Evolutionary conservation across 2,888 invertebrate genomes (phyloP).

Genomic region (Eupithecia centaureata): DNA sequence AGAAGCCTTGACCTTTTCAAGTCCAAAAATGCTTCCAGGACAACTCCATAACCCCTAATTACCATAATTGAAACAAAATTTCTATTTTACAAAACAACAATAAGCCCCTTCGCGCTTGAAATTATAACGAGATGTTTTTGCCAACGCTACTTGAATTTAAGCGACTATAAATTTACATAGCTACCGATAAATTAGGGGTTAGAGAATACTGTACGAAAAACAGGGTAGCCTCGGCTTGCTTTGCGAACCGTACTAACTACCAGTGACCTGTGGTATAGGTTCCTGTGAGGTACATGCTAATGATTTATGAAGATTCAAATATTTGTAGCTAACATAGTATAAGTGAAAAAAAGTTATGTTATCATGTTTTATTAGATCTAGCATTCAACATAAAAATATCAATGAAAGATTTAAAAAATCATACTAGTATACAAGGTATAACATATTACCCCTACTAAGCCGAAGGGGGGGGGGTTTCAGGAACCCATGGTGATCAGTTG

Average conservation of each 20-base stretch:
- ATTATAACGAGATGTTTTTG: constrained; percentile 37
- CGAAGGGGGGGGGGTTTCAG: no score
- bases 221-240: constrained; percentile 20
- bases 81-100: constrained; percentile 17
- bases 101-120: constrained; percentile 19
- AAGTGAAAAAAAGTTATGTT: no score
- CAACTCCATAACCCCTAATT: constrained; percentile 11
- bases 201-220: constrained; percentile 28
- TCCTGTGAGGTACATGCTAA: constrained; percentile 15
- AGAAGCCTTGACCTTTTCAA: background rate
- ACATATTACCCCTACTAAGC: no score
- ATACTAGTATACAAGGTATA: no score
- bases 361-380: no score
- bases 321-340: no score
- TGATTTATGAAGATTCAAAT: no score
- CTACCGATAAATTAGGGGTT: constrained; percentile 39
- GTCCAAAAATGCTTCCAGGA: background rate
- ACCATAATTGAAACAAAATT: constrained; percentile 25
- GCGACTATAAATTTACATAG: constrained; percentile 42
- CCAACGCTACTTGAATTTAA: constrained; percentile 37
- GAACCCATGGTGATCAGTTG: no score
- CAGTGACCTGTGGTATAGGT: no score
- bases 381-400: no score
- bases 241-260: constrained; percentile 19
- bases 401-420: no score